Base-by-base conservation (phyloP, 1,140 invertebrate genomes). In the Pantala flavescens region DNA sequence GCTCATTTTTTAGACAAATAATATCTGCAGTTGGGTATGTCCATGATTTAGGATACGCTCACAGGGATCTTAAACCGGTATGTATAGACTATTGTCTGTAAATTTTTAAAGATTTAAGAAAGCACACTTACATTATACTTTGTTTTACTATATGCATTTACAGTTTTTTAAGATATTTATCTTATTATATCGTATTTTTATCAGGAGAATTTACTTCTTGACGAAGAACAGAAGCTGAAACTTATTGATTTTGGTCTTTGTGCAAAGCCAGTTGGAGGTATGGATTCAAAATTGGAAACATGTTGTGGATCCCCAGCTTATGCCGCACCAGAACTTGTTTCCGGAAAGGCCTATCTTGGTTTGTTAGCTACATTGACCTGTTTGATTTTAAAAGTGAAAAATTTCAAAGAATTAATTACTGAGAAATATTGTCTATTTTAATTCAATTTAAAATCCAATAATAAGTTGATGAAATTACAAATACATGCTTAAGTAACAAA, bases 221-320 rank as follows among this genome's bases (percentile, higher is more conserved):
- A 94, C 78, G 89, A 88, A 79, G 86, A 93, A 73, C 87, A 93
- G 76, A 90, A 91, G 79, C 83, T 96, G 23, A 95, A 95, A 81
- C 81, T 96, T 70, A 96, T 96, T 77, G 94, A 96, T 82, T 96
- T 96, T 87, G 94, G 94, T 43, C 83, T 96, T 11, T 95, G 93
- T 85, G 92, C 93, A 0, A 90, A 90, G 80, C 92, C 92, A 16
- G 84, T 84, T 78, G 90, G 88, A 78, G 90, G 90, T 23, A 87
- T 92, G 83, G 83, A 88, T 70, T 82, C 85, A 55, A 84, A 86
- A 76, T 82, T 94, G 63, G 86, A 88, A 43, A 94, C 93, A 24
- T 92, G 90, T 75, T 94, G 92, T 84, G 93, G 92, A 9, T 92
- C 90, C 75, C 91, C 91, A 16, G 91, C 90, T 0, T 95, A 94